Conservation (phyloP, 2,888 invertebrate genomes). For the Eutolmus rufibarbis region DNA sequence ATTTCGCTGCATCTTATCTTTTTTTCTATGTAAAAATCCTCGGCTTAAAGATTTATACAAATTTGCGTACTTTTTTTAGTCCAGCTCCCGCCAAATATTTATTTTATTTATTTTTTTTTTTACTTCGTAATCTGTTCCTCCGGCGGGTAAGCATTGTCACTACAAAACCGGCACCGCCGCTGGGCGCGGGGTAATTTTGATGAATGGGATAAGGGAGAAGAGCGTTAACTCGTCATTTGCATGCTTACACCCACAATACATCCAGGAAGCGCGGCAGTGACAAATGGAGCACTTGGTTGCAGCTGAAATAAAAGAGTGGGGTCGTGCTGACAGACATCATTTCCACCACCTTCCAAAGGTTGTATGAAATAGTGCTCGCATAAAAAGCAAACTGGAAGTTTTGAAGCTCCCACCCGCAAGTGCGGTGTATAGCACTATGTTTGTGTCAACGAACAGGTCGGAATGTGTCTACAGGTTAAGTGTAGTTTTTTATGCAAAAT, state of each 20-base stretch:
- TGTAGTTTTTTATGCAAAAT: constrained; percentile 14
- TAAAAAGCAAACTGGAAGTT: background rate
- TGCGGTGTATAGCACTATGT: background rate
- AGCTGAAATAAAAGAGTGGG: constrained; percentile 22
- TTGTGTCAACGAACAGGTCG: background rate
- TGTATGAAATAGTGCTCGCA: background rate
- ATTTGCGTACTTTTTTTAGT: background rate
- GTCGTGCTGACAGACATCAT: background rate
- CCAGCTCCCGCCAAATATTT: background rate
- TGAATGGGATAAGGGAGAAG: constrained; percentile 17
- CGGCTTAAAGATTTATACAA: constrained; percentile 17
- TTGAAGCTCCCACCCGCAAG: background rate
- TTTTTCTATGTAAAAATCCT: background rate
- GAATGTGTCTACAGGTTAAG: background rate
- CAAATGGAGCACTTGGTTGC: constrained; percentile 28
- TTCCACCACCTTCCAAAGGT: background rate
- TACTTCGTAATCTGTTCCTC: constrained; percentile 11
- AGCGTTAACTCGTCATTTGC: constrained; percentile 16
- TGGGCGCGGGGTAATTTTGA: constrained; percentile 5
- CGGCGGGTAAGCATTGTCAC: background rate
- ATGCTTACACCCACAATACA: constrained; percentile 18
- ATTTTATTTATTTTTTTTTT: background rate
- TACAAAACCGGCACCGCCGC: background rate
- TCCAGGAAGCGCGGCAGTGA: constrained; percentile 18
- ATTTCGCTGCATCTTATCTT: background rate